Conservation (phyloP, 1,140 invertebrate genomes). For the Zeugodacus cucurbitae region DNA sequence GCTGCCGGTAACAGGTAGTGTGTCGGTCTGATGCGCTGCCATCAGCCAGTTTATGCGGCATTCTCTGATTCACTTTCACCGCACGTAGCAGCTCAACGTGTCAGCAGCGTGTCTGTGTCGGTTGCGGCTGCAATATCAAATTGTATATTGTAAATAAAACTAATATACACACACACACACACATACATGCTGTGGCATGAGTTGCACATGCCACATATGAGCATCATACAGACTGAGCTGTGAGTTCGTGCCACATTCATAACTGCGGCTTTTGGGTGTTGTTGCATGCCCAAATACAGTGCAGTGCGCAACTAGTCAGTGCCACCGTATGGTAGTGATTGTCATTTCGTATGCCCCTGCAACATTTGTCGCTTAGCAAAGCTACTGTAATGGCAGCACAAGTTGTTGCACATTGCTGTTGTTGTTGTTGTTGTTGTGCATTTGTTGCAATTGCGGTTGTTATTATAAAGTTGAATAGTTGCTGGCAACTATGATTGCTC, state of each 20-base stretch:
- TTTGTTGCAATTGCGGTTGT: slow-evolving; percentile 21
- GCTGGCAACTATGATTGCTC: slow-evolving; percentile 14
- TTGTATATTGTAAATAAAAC: slow-evolving; percentile 15
- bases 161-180: not conserved
- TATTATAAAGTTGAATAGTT: slow-evolving; percentile 36
- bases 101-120: slow-evolving; percentile 20
- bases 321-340: not conserved
- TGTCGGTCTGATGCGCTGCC: not conserved
- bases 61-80: slow-evolving; percentile 43
- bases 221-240: not conserved
- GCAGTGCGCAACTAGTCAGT: not conserved
- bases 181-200: not conserved
- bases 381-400: not conserved
- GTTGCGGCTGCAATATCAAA: slow-evolving; percentile 22
- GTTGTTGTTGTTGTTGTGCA: not conserved
- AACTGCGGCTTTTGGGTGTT: slow-evolving; percentile 17
- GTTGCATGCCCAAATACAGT: slow-evolving; percentile 6
- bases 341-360: not conserved
- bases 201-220: not conserved
- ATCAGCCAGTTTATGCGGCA: slow-evolving; percentile 31
- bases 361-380: not conserved
- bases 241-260: not conserved
- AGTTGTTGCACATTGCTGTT: not conserved
- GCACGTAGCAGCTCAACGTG: slow-evolving; percentile 42
- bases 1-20: not conserved